A percentile compares a stretch with the other conserved stretches of the same genome.
phyloP scores from a whole-genome alignment of 2,888 invertebrate genomes.

The Fissipunctia ypsillon region DNA sequence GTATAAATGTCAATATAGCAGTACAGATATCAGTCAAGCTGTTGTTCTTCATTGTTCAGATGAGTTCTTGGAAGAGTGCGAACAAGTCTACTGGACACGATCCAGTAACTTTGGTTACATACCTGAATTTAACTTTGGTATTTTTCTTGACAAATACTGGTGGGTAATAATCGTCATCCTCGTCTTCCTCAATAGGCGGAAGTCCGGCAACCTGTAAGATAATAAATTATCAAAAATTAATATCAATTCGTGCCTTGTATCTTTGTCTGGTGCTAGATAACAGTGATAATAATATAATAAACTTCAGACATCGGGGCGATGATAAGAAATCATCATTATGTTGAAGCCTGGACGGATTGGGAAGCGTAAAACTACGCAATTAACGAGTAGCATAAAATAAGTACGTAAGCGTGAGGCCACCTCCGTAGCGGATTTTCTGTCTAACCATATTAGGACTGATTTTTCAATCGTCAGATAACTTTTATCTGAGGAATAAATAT shows the following conservation, averaged over 20 bases:
- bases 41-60: background rate
- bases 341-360: background rate
- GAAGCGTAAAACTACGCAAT: background rate
- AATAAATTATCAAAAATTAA: background rate
- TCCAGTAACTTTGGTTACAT: constrained; percentile 18
- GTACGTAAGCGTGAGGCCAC: background rate
- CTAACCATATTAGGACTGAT: too few relatives aligned
- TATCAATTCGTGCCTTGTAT: background rate
- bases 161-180: constrained; percentile 93
- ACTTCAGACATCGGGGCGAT: background rate
- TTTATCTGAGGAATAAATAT: too few relatives aligned
- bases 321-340: background rate
- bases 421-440: background rate
- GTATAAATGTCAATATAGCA: background rate
- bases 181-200: constrained; percentile 93
- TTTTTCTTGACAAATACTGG: constrained; percentile 94
- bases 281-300: background rate
- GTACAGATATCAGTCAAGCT: background rate
- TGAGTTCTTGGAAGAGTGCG: background rate
- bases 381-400: background rate
- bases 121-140: constrained; percentile 93
- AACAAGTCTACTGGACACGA: background rate
- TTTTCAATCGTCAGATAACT: too few relatives aligned
- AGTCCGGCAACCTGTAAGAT: constrained; percentile 92
- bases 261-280: background rate